phyloP scores from a whole-genome alignment of 37 sponge, comb jelly and placozoan genomes.

The Chondrilla cf. caribensis region DNA sequence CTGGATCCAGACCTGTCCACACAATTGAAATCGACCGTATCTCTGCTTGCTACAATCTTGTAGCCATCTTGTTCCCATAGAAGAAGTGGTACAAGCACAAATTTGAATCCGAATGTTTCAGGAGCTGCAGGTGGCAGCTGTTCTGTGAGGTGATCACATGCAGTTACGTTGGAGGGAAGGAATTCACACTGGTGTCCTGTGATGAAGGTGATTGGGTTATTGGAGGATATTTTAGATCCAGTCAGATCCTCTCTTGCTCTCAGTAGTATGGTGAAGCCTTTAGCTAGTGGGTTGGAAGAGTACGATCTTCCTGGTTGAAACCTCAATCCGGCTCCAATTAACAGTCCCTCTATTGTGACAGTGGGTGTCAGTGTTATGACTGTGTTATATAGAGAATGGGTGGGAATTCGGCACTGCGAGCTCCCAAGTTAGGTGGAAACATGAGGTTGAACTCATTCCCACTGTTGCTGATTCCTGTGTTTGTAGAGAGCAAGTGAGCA shows the following conservation, averaged over 20 bases:
- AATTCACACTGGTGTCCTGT: conserved; percentile 49
- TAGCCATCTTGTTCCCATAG: background rate
- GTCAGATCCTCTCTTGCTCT: conserved; percentile 4
- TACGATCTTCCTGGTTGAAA: background rate
- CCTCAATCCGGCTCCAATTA: background rate
- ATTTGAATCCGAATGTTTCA: conserved; percentile 2
- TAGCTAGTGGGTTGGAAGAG: background rate
- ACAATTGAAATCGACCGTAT: background rate
- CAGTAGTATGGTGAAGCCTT: background rate
- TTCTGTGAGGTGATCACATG: conserved; percentile 39
- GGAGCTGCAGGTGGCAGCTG: conserved; percentile 27
- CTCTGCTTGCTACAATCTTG: background rate
- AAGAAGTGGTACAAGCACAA: background rate
- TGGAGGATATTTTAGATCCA: conserved; percentile 12
- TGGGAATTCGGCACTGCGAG: background rate
- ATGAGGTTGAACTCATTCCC: conserved; percentile 8
- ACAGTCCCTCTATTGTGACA: background rate
- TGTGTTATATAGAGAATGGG: conserved; percentile 13
- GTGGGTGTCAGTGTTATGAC: conserved; percentile 37
- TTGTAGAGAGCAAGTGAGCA: background rate
- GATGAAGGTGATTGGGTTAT: conserved; percentile 29
- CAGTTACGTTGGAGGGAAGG: conserved; percentile 13
- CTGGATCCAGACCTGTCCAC: background rate
- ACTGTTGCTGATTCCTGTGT: background rate
- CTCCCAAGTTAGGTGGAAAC: background rate